Base-by-base conservation (phyloP, 2,113 vertebrate species). In the Crotophaga sulcirostris region DNA sequence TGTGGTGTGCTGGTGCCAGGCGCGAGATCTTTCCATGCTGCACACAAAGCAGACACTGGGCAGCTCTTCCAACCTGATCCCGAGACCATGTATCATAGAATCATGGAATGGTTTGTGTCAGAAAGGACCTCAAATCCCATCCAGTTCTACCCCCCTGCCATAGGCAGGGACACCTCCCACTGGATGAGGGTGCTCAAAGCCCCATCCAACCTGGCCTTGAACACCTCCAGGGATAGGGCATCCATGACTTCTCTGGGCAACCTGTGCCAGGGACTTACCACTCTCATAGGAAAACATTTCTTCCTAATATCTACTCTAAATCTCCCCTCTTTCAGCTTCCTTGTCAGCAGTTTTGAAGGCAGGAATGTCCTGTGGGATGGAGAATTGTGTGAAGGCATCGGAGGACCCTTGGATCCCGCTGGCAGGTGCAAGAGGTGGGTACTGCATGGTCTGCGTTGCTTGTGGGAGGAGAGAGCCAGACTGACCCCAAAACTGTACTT, bases 371-470 rank as follows among this genome's bases (percentile, higher is more conserved):
- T 34, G 3, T 13, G 51, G 17, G 20, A 8, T 16, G 33, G 13
- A 26, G 24, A 8, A 24, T 17, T 9, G 11, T 3, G 38, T 25
- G 29, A 40, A 49, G 55, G 25, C 4, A 2, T 0, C 11, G 49
- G 47, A 34, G 34, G 9, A 13, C 9, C 10, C 29, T 44, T 20
- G 63, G 24, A 28, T 77, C 24, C 44, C 0, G 0, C 55, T 21
- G 42, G 40, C 13, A 42, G 40, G 40, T 42, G 40, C 40, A 42
- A 42, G 40, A 42, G 40, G 40, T 36, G 60, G 21, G 49, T 84
- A 45, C 59, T 36, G 11, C 6, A 1, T 3, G 7, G 16, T 51
- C 49, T 62, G 34, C 13, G 7, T 51, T 3, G 0, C n/a, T 8
- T 1, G 1, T 15, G 52, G 24, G 44, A 64, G 26, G 16, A 7